These are phyloP conservation scores for Vireo griseus DNA, from an alignment of 2,797 vertebrate species.

Conservation along the genomic window DNA sequence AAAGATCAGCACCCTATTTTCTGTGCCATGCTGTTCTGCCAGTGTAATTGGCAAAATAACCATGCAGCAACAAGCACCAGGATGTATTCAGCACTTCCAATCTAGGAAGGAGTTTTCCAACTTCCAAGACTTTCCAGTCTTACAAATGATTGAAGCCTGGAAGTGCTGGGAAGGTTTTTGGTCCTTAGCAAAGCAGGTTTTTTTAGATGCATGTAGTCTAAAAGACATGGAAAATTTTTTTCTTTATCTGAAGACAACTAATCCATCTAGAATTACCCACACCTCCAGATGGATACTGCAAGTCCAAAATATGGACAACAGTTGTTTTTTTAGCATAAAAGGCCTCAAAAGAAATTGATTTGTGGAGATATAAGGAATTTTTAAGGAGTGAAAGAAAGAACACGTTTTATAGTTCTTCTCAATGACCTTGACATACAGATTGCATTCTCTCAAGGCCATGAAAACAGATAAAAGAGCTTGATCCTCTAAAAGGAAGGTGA, in stretches of 20 bases:
- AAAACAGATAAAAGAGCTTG: neutral
- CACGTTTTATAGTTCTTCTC: neutral
- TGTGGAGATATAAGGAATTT: neutral
- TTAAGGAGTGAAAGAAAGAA: neutral
- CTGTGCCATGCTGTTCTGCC: neutral
- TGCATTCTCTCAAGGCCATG: neutral
- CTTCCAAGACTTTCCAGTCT: neutral
- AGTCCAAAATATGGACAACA: neutral
- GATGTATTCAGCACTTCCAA: neutral
- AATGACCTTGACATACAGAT: neutral
- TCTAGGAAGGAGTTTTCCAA: neutral
- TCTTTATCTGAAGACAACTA: neutral
- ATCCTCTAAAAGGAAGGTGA: neutral
- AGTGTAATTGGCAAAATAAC: neutral
- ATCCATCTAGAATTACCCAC: neutral
- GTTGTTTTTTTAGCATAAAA: neutral
- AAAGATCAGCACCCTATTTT: neutral
- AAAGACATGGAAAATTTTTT: neutral
- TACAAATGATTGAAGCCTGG: neutral
- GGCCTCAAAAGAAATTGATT: neutral
- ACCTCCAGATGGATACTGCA: neutral
- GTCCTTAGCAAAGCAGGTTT: neutral
- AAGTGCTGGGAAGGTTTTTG: neutral
- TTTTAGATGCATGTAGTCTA: neutral
- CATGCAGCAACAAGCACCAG: neutral